These are phyloP conservation scores for Bombus superbus DNA, from an alignment of 1,140 invertebrate species.

Conservation along the genomic window DNA sequence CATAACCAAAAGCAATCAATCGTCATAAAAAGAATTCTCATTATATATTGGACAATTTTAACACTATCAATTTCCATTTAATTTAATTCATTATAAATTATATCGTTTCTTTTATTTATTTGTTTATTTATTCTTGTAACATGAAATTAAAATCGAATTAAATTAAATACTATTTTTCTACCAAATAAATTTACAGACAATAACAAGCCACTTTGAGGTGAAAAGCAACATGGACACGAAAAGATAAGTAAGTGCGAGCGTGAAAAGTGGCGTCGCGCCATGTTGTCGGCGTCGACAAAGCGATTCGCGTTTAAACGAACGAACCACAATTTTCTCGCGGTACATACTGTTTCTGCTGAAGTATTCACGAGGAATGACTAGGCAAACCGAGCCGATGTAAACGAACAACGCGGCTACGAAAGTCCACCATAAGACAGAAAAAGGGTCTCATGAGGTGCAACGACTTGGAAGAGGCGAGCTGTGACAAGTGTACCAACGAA, in stretches of 20 bases:
- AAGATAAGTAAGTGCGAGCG: not conserved
- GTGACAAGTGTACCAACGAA: constrained; percentile 38
- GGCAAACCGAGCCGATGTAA: constrained; percentile 20
- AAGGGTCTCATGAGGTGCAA: constrained; percentile 32
- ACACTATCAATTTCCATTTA: too few relatives aligned
- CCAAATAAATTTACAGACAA: too few relatives aligned
- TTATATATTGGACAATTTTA: too few relatives aligned
- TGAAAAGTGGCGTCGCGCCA: not conserved
- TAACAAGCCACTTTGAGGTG: too few relatives aligned
- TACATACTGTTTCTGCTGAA: constrained; percentile 9
- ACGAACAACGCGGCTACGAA: constrained; percentile 28
- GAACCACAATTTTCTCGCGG: constrained; percentile 7
- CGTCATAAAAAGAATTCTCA: too few relatives aligned
- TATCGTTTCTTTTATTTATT: too few relatives aligned
- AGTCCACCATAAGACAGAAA: constrained; percentile 36
- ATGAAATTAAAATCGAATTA: too few relatives aligned
- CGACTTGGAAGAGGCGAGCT: constrained; percentile 16
- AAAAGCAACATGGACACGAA: too few relatives aligned
- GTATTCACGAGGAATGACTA: constrained; percentile 45
- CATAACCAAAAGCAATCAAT: too few relatives aligned
- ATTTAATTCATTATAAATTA: too few relatives aligned
- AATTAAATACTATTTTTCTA: too few relatives aligned
- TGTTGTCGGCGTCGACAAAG: constrained; percentile 8
- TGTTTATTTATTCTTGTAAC: too few relatives aligned
- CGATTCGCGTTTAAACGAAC: constrained; percentile 20